Evolutionary conservation across 1,140 invertebrate species (phyloP).

Genomic region (Aphis craccivora): DNA sequence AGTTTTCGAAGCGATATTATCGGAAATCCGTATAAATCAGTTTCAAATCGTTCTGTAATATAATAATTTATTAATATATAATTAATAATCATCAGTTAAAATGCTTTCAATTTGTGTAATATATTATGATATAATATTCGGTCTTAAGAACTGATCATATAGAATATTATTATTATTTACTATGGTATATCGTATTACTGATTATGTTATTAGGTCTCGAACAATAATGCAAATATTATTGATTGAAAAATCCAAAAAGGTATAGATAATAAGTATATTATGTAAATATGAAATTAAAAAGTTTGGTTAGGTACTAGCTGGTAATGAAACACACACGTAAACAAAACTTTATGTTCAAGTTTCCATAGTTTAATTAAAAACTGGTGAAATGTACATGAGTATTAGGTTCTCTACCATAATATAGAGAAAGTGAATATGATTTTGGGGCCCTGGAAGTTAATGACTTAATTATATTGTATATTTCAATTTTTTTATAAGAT

Average conservation of each 20-base stretch:
- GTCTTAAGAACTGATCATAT: not conserved
- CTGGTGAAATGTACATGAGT: not conserved
- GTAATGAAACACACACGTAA: not conserved
- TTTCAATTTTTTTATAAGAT: not conserved
- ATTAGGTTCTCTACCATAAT: not conserved
- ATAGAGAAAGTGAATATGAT: too few relatives aligned
- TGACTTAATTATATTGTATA: slow-evolving; percentile 3
- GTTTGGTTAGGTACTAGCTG: not conserved
- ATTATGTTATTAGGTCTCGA: not conserved
- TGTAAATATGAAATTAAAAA: not conserved
- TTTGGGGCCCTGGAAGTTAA: too few relatives aligned
- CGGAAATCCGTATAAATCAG: not conserved
- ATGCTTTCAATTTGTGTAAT: not conserved
- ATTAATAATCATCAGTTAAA: not conserved
- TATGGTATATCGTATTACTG: not conserved
- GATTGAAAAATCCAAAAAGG: not conserved
- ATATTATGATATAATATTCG: not conserved
- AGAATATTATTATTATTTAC: too few relatives aligned
- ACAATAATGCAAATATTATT: not conserved
- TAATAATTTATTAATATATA: too few relatives aligned
- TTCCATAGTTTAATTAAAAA: not conserved
- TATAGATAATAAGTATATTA: not conserved
- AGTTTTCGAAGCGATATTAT: not conserved
- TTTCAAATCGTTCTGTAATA: not conserved
- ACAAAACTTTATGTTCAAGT: not conserved